These are phyloP conservation scores for Notodonta dromedarius DNA, from an alignment of 2,888 invertebrate genomes.

Conservation along the genomic window DNA sequence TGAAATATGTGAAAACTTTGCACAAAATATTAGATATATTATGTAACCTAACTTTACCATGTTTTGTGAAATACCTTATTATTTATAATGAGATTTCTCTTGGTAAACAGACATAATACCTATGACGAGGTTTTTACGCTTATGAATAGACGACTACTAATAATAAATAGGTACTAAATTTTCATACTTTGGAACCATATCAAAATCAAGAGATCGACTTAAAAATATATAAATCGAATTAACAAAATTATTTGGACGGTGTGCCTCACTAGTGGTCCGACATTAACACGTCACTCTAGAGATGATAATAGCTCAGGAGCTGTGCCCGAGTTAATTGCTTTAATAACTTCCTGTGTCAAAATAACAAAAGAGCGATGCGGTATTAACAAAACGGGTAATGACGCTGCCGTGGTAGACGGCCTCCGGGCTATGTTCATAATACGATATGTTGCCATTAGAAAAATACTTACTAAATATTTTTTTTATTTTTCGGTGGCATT, in stretches of 20 bases:
- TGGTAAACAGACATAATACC: too few relatives aligned
- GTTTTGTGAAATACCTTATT: too few relatives aligned
- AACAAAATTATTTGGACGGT: constrained; percentile 23
- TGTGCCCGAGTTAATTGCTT: constrained; percentile 83
- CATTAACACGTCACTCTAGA: constrained; percentile 83
- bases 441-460: constrained; percentile 36
- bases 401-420: constrained; percentile 55
- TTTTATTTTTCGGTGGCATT: background rate
- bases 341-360: constrained; percentile 85
- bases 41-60: too few relatives aligned
- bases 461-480: background rate
- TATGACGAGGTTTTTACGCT: too few relatives aligned
- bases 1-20: too few relatives aligned
- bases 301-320: constrained; percentile 81
- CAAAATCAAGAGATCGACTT: background rate
- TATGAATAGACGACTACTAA: too few relatives aligned
- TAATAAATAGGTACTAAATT: too few relatives aligned
- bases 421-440: constrained; percentile 60
- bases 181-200: too few relatives aligned
- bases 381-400: constrained; percentile 77
- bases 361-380: constrained; percentile 81
- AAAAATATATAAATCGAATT: constrained; percentile 4
- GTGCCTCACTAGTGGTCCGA: constrained; percentile 64
- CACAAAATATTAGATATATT: too few relatives aligned
- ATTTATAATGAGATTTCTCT: too few relatives aligned